These are phyloP conservation scores for Diuraphis noxia DNA, from an alignment of 1,140 invertebrate species.

Conservation along the genomic window DNA sequence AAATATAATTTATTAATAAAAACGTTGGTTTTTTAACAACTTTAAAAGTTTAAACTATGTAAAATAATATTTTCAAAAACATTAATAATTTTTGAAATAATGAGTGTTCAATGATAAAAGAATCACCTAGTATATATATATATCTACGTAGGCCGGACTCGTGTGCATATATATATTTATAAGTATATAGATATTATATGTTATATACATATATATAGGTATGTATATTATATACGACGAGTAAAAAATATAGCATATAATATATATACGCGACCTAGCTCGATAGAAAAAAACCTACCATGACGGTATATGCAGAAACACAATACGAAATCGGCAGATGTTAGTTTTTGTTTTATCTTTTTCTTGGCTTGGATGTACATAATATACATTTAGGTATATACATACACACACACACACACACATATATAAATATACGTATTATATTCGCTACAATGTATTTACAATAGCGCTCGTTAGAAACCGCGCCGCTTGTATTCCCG, in stretches of 20 bases:
- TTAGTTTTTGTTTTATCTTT: constrained; percentile 38
- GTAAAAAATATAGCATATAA: background rate
- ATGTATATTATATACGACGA: background rate
- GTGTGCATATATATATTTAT: background rate
- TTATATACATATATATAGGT: background rate
- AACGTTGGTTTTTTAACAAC: no score
- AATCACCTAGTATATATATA: no score
- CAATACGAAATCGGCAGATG: constrained; percentile 47
- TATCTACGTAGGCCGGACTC: background rate
- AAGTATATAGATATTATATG: background rate
- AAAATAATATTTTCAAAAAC: no score
- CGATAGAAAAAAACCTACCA: background rate
- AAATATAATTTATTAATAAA: no score
- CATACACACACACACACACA: background rate
- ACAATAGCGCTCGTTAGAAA: constrained; percentile 41
- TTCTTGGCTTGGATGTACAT: background rate
- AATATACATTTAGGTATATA: background rate
- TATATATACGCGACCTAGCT: constrained; percentile 13
- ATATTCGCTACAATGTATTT: background rate
- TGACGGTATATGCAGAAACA: background rate
- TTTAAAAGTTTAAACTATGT: no score
- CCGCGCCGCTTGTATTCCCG: background rate
- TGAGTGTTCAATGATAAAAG: no score
- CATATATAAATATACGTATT: background rate
- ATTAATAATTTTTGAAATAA: no score